Conservation (phyloP, 2,888 invertebrate genomes). For the Lamellibrachia columna region DNA sequence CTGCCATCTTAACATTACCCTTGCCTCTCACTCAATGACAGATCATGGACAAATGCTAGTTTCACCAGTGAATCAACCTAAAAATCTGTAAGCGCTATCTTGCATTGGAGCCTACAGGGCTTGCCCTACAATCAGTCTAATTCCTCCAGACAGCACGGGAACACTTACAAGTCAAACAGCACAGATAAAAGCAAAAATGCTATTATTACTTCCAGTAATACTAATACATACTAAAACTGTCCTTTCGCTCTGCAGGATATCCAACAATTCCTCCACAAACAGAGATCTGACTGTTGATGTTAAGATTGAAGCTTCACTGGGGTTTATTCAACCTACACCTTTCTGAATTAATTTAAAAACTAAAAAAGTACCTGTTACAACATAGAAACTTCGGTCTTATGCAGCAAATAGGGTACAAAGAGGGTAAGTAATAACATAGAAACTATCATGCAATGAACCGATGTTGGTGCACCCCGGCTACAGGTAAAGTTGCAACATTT, state of each 20-base stretch:
- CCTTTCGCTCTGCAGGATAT: background rate
- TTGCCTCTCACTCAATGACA: background rate
- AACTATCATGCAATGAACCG: conserved; percentile 1
- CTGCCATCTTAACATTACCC: background rate
- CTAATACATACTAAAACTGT: background rate
- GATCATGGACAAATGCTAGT: background rate
- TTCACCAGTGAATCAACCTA: background rate
- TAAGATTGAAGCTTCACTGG: background rate
- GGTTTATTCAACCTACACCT: background rate
- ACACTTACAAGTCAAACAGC: background rate
- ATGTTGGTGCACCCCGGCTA: conserved; percentile 13
- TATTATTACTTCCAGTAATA: background rate
- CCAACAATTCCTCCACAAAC: background rate
- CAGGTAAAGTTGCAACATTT: background rate
- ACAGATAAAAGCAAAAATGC: background rate
- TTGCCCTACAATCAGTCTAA: background rate
- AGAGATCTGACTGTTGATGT: background rate
- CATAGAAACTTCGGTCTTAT: background rate
- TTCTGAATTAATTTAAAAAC: background rate
- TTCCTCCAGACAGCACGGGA: background rate
- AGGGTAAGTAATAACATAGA: background rate
- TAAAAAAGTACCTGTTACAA: background rate
- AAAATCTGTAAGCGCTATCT: background rate
- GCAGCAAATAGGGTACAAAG: background rate
- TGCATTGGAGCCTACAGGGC: background rate